Conservation (phyloP, 2,113 vertebrate species). For the Penelope pileata region DNA sequence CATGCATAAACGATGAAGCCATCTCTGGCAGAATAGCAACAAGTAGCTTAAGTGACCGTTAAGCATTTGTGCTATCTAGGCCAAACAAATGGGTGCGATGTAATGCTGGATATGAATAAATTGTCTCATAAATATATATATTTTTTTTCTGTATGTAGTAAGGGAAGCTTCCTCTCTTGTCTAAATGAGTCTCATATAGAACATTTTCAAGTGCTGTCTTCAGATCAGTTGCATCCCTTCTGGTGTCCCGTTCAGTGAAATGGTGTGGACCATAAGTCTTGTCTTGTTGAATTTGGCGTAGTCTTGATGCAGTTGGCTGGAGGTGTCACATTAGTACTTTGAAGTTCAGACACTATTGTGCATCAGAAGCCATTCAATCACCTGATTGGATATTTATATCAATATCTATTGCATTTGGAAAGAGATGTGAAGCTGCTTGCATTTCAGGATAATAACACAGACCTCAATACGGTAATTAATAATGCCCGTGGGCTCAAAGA, state of each 20-base stretch:
- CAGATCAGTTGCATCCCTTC: background rate
- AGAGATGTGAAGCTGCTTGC: background rate
- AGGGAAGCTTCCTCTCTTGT: background rate
- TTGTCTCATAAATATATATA: background rate
- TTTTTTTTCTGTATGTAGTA: background rate
- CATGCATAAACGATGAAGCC: background rate
- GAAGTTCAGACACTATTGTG: background rate
- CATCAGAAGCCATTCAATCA: background rate
- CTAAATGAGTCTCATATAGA: background rate
- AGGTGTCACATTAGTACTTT: background rate
- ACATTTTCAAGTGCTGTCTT: background rate
- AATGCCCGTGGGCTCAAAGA: background rate
- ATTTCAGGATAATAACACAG: background rate
- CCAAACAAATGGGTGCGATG: background rate
- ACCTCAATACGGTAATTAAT: background rate
- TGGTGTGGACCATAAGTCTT: background rate
- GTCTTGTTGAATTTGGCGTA: background rate
- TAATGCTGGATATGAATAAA: background rate
- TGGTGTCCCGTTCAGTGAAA: background rate
- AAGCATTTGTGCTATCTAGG: background rate
- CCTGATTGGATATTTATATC: background rate
- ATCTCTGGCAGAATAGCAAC: background rate
- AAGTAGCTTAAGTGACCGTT: background rate
- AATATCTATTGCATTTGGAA: background rate
- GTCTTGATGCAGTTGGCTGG: background rate